Evolutionary conservation across 2,797 vertebrate species (phyloP).

Genomic region (Falco berigora): DNA sequence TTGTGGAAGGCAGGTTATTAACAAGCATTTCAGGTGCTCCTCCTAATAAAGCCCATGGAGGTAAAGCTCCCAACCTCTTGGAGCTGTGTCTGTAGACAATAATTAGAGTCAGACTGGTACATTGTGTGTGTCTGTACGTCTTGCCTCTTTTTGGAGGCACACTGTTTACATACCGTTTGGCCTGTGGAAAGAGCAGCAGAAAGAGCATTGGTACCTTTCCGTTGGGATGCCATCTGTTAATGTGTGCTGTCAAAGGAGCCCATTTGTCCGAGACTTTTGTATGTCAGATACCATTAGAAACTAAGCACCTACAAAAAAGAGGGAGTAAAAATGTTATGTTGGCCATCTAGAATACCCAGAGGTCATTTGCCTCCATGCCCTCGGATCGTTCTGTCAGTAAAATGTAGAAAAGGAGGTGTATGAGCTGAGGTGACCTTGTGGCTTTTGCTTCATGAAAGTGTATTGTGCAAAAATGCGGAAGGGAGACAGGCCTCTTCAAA

Average conservation of each 20-base stretch:
- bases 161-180: not conserved
- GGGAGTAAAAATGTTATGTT: not conserved
- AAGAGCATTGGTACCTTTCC: not conserved
- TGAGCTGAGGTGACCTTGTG: not conserved
- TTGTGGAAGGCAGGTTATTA: not conserved
- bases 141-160: not conserved
- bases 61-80: not conserved
- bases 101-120: not conserved
- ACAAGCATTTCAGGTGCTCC: not conserved
- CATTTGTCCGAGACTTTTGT: not conserved
- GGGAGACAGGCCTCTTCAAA: not conserved
- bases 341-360: not conserved
- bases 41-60: not conserved
- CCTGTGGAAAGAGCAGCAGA: not conserved
- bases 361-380: not conserved
- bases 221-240: not conserved
- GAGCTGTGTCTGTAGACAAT: not conserved
- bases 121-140: not conserved
- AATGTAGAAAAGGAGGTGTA: not conserved
- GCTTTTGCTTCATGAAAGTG: not conserved
- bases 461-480: not conserved
- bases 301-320: not conserved
- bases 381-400: not conserved
- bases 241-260: not conserved
- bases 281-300: accelerated